Conservation (phyloP, 2,113 vertebrate species). For the Catharus bicknelli region DNA sequence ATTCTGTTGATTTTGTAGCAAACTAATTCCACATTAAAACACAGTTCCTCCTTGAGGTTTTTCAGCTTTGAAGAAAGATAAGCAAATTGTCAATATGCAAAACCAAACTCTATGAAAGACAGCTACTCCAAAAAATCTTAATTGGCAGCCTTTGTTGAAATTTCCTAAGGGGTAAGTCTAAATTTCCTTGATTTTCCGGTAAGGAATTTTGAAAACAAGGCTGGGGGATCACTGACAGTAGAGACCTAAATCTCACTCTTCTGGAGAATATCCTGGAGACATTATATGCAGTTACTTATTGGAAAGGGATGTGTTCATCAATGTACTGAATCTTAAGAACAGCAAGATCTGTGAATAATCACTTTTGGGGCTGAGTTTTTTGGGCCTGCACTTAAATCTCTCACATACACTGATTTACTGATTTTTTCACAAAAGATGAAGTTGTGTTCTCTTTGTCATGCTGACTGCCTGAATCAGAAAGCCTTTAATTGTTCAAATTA, state of each 20-base stretch:
- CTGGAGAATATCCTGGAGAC: background rate
- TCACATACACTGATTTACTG: background rate
- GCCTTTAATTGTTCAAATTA: background rate
- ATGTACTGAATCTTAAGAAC: background rate
- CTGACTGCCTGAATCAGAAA: background rate
- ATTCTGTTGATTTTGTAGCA: background rate
- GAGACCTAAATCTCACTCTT: background rate
- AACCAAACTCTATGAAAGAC: background rate
- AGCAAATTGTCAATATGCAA: background rate
- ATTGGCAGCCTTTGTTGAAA: background rate
- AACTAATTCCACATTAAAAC: background rate
- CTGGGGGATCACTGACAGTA: background rate
- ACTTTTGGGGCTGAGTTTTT: background rate
- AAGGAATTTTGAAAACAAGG: background rate
- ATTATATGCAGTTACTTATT: background rate
- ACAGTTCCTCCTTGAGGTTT: background rate
- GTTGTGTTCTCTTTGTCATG: background rate
- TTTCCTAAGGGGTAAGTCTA: background rate
- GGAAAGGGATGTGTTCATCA: background rate
- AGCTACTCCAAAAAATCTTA: background rate
- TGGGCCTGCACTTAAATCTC: background rate
- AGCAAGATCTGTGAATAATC: background rate
- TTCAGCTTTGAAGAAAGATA: background rate
- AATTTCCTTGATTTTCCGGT: background rate
- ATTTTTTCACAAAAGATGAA: background rate